Conservation (phyloP, 1,140 invertebrate species). For the Delia radicum region DNA sequence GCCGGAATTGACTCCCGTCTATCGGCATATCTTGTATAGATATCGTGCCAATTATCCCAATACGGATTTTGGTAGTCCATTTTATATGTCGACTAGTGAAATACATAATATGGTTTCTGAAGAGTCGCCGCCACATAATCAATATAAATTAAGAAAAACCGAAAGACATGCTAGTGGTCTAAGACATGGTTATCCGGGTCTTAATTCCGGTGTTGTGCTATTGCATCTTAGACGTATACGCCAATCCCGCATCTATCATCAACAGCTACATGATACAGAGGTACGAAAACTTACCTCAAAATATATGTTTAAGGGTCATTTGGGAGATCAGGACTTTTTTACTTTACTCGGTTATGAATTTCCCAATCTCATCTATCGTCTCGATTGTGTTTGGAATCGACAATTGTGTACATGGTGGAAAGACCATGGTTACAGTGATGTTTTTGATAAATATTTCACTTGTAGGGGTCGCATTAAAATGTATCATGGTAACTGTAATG, state of each 20-base stretch:
- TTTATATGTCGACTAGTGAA: conserved; percentile 41
- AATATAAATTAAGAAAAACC: conserved; percentile 14
- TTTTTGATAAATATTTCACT: conserved; percentile 75
- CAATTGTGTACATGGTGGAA: conserved; percentile 86
- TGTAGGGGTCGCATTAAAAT: conserved; percentile 73
- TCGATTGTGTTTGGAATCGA: conserved; percentile 82
- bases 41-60: conserved; percentile 66
- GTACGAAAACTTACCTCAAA: conserved; percentile 66
- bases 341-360: conserved; percentile 71
- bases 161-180: not conserved
- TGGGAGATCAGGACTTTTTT: conserved; percentile 89
- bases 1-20: conserved; percentile 78
- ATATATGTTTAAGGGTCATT: conserved; percentile 74
- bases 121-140: not conserved
- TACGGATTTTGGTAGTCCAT: conserved; percentile 62
- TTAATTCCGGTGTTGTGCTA: conserved; percentile 80
- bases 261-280: conserved; percentile 61
- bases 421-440: conserved; percentile 72
- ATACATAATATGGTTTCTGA: not conserved
- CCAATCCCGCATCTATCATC: conserved; percentile 63
- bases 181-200: conserved; percentile 68
- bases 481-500: conserved; percentile 86
- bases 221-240: conserved; percentile 72
- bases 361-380: conserved; percentile 71
- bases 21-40: conserved; percentile 72